Percentiles rank a stretch among this genome's conserved stretches.
phyloP scores from a whole-genome alignment of 2,113 vertebrate species.

The Sterrhoptilus dennistouni region DNA sequence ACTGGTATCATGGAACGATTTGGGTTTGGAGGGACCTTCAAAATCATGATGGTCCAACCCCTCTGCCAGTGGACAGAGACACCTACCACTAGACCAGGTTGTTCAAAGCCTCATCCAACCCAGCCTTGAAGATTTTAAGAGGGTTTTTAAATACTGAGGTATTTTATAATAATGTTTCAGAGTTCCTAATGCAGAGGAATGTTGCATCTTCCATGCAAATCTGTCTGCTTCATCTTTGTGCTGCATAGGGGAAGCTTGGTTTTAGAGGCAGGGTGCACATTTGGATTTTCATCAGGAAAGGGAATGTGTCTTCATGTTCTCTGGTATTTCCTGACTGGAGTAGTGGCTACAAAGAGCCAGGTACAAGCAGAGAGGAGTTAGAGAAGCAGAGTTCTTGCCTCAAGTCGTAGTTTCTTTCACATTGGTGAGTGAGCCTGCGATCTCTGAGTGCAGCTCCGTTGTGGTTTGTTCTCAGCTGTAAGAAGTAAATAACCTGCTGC shows the following conservation, averaged over 20 bases:
- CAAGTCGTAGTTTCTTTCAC: not conserved
- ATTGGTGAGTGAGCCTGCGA: not conserved
- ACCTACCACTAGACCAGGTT: not conserved
- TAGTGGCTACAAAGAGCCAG: not conserved
- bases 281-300: not conserved
- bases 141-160: not conserved
- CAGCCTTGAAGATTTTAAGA: not conserved
- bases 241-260: not conserved
- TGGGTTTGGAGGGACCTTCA: not conserved
- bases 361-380: not conserved
- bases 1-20: not conserved
- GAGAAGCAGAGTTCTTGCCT: not conserved
- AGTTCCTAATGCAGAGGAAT: not conserved
- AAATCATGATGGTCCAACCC: not conserved
- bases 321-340: rapidly evolving
- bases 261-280: not conserved
- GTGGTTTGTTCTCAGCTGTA: not conserved
- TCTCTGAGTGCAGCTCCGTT: not conserved
- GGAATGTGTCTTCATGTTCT: rapidly evolving
- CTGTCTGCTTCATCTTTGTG: not conserved
- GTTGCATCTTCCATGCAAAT: not conserved
- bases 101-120: not conserved
- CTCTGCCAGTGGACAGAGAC: not conserved
- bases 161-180: not conserved
- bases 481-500: not conserved